Evolutionary conservation across 1,140 invertebrate genomes (phyloP), one percentile per base, ranked within the genome.

Genomic region (Hyles euphorbiae): DNA sequence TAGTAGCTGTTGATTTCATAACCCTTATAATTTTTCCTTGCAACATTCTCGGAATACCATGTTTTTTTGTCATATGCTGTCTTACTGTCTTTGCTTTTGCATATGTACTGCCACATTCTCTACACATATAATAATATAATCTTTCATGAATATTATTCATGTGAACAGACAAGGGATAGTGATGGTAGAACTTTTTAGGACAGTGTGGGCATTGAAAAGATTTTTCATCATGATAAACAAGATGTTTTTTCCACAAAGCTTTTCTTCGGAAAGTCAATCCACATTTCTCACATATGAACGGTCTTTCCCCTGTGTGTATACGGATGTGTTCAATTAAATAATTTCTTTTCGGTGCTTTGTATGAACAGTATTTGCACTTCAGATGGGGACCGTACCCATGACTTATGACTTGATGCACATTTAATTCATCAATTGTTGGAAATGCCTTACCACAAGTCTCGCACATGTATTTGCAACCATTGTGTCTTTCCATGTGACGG

Each of bases 361-460:
- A 86, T 0, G 74, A 49, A 34, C 85, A 88, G 3, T 77, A 73
- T 0, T 76, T 67, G 49, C 84, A 87, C 61, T 79, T 69, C 11
- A 80, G 40, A 34, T 63, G 74, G 0, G 71, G 77, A 9, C 83
- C 83, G 4, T 70, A 79, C 0, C 72, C 78, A 32, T 87, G 84
- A 9, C 55, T 52, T 0, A 68, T 63, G 3, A 83, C 68, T 63
- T 72, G 72, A 49, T 87, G 84, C 5, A 72, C 66, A 44, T 79
- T 64, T 1, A 87, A 45, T 11, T 80, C 76, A 0, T 62, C 55
- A 22, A 66, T 45, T 0, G 72, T 61, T 3, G 78, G 69, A 47
- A 82, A 86, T 0, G 78, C 77, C 75, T 81, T 86, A 0, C 76
- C 84, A 51, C 84, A 87, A 6, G 79, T 75, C 51, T 87, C 84